Evolutionary conservation across 1,140 invertebrate genomes (phyloP).

Genomic region (Drosophila tristis): DNA sequence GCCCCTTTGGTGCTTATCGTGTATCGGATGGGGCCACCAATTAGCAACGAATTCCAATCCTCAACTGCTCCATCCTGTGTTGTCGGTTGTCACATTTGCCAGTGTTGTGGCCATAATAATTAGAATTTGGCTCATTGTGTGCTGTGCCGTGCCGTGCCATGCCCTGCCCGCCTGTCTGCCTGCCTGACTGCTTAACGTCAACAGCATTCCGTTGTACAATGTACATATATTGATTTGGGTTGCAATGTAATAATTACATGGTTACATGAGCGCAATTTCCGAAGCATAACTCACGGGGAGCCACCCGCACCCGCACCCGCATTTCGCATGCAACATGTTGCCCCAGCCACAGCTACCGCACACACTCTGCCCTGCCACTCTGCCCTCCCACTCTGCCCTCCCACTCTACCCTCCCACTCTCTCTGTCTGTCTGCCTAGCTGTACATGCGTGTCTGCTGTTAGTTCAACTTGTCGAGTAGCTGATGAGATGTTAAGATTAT

Average conservation of each 20-base stretch:
- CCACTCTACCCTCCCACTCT: not conserved
- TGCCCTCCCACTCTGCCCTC: not conserved
- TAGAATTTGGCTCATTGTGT: slow-evolving; percentile 41
- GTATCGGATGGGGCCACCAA: slow-evolving; percentile 16
- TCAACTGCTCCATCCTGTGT: slow-evolving; percentile 21
- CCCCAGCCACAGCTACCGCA: not conserved
- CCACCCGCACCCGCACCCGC: slow-evolving; percentile 10
- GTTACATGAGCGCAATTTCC: slow-evolving; percentile 71
- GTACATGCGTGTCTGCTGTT: slow-evolving; percentile 37
- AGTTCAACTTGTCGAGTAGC: slow-evolving; percentile 63
- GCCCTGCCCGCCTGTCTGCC: too few species aligned
- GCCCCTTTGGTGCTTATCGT: too few species aligned
- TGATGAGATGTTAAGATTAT: slow-evolving; percentile 82
- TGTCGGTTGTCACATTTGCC: slow-evolving; percentile 36
- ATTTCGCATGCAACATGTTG: slow-evolving; percentile 72
- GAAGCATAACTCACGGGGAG: slow-evolving; percentile 58
- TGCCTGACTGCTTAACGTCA: not conserved
- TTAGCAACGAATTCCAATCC: slow-evolving; percentile 6
- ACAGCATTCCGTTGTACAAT: slow-evolving; percentile 1
- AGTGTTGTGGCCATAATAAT: slow-evolving; percentile 44
- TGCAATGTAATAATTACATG: slow-evolving; percentile 76
- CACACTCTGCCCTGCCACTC: slow-evolving; percentile 5
- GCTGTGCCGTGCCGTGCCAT: too few species aligned
- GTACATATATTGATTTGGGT: slow-evolving; percentile 60
- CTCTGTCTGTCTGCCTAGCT: slow-evolving; percentile 25